phyloP scores from a whole-genome alignment of 2,888 invertebrate species.

The Leucoptera coffeella region DNA sequence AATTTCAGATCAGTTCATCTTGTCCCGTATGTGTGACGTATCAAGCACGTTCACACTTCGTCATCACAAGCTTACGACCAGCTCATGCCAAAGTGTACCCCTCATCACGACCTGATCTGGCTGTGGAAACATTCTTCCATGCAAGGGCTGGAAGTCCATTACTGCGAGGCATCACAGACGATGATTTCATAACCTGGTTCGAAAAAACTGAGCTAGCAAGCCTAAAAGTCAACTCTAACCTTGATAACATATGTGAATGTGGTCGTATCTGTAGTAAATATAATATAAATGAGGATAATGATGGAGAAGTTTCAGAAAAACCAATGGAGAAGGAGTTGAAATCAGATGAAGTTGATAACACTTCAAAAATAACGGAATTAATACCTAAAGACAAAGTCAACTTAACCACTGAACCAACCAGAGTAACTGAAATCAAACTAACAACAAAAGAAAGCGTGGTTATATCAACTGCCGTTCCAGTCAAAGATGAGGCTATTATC shows the following conservation, averaged over 20 bases:
- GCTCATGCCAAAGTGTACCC: constrained; percentile 60
- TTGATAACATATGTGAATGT: constrained; percentile 49
- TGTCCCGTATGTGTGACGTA: constrained; percentile 61
- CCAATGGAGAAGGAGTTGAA: constrained; percentile 4
- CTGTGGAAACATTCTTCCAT: constrained; percentile 61
- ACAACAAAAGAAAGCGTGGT: no score
- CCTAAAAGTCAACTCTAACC: constrained; percentile 30
- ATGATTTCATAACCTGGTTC: constrained; percentile 63
- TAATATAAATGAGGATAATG: background rate
- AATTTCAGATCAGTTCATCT: constrained; percentile 42
- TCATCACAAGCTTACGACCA: constrained; percentile 56
- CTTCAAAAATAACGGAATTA: constrained; percentile 4
- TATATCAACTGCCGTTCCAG: no score
- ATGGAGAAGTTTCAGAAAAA: background rate
- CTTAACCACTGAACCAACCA: no score
- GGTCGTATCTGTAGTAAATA: constrained; percentile 39
- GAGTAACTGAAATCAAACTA: no score
- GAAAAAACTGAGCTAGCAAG: constrained; percentile 50
- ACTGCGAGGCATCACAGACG: constrained; percentile 56
- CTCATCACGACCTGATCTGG: constrained; percentile 54
- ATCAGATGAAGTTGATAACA: constrained; percentile 4
- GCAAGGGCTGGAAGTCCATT: constrained; percentile 54
- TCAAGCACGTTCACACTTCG: constrained; percentile 51
- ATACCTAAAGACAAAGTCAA: constrained; percentile 5
- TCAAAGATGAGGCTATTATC: constrained; percentile 21